Base-by-base conservation (phyloP, 2,888 invertebrate genomes). In the Hypomecis punctinalis region DNA sequence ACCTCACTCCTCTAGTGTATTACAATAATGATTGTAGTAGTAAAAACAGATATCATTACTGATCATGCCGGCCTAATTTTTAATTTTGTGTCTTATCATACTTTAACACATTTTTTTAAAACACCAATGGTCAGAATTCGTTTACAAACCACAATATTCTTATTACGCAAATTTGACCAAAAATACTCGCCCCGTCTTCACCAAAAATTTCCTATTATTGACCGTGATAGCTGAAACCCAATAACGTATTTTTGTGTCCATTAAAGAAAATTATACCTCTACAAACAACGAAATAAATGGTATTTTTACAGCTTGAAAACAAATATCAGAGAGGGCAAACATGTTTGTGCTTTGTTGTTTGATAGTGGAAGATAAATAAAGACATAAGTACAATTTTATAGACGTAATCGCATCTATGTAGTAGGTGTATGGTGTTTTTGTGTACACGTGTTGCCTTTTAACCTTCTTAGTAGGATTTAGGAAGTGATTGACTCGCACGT, bases 251-350 rank as follows among this genome's bases (percentile, higher is more conserved):
- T 47, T 5, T 56, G 37, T 39, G 68, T 62, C 52, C 66, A 47
- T 70, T 70, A 69, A 65, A 65, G 66, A 62, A 62, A 62, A 62
- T 62, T 66, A 65, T 58, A 61, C 47, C 13, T n/a, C 36, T 2
- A 53, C 40, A 56, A 47, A 57, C 51, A 57, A 57, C 40, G 23
- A 40, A 45, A 45, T 45, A 8, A 36, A 42, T 47, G 35, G 35
- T 43, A 42, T 46, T 52, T 63, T 53, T 46, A 53, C 36, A 42
- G 23, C 23, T n/a, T 49, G 49, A 53, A 63, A 23, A 43, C 57
- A 57, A 57, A 63, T 35, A 56, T 52, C 11, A 13, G 35, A 42
- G 42, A 36, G 48, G 42, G 46, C 11, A 42, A 57, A 58, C 51
- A 56, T 47, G 23, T 53, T 40, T 52, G 61, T 52, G 13, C 42